These are phyloP conservation scores for Mesaphorura yosii DNA, from an alignment of 1,140 invertebrate species.

Conservation along the genomic window DNA sequence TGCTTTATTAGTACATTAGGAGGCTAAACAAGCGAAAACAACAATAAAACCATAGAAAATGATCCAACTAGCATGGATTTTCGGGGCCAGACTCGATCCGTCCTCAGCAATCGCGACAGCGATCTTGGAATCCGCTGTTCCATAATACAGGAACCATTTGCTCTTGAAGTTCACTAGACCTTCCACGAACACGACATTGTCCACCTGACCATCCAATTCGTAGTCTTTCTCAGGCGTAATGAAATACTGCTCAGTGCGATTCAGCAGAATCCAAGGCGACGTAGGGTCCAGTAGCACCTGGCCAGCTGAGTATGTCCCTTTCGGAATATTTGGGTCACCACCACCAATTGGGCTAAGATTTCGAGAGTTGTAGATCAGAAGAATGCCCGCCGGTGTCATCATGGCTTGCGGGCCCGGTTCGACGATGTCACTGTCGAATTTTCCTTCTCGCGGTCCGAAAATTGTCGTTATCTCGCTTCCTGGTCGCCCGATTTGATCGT, in stretches of 20 bases:
- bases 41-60: too few species aligned
- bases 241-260: conserved; percentile 14
- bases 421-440: conserved; percentile 24
- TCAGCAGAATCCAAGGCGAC: background rate
- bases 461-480: background rate
- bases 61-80: too few species aligned
- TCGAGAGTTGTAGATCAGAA: conserved; percentile 26
- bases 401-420: conserved; percentile 28
- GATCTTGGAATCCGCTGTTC: conserved; percentile 30
- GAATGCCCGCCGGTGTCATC: conserved; percentile 17
- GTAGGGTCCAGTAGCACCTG: conserved; percentile 16
- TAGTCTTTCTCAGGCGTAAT: conserved; percentile 27
- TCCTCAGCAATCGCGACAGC: conserved; percentile 17
- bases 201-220: conserved; percentile 22
- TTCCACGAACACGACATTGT: conserved; percentile 29
- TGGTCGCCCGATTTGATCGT: background rate
- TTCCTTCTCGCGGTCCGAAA: conserved; percentile 16
- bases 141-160: conserved; percentile 23
- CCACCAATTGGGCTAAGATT: conserved; percentile 3
- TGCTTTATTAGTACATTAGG: too few species aligned
- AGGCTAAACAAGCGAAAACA: too few species aligned
- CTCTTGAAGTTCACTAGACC: conserved; percentile 20
- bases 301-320: conserved; percentile 25
- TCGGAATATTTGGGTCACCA: conserved; percentile 17
- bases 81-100: too few species aligned